phyloP scores from a whole-genome alignment of 2,113 vertebrate genomes.

The Gallinago media region DNA sequence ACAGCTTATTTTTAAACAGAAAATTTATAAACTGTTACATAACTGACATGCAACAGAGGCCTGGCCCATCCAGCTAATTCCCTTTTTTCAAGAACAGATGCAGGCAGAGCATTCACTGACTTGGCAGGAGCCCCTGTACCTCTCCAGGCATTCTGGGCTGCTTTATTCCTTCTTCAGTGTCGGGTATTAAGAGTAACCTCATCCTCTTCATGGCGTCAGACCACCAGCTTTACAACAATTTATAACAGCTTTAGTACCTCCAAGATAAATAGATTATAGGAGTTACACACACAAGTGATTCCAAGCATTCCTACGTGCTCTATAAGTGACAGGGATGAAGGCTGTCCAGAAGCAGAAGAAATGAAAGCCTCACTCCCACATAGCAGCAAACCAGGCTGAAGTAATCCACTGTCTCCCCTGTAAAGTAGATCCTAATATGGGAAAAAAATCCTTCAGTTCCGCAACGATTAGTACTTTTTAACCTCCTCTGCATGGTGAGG shows the following conservation, averaged over 20 bases:
- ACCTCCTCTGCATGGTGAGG: not conserved
- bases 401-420: not conserved
- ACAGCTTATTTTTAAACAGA: conserved; percentile 26
- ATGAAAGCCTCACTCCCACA: not conserved
- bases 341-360: not conserved
- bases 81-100: not conserved
- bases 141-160: not conserved
- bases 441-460: not conserved
- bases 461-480: not conserved
- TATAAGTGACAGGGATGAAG: not conserved
- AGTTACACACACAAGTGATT: not conserved
- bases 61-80: not conserved
- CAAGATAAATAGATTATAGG: not conserved
- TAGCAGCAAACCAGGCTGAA: not conserved
- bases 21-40: conserved; percentile 23
- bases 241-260: not conserved
- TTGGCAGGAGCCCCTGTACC: not conserved
- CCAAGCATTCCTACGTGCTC: not conserved
- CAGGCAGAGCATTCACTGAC: not conserved
- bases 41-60: not conserved
- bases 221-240: not conserved
- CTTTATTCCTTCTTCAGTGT: not conserved
- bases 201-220: not conserved
- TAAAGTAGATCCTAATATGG: not conserved
- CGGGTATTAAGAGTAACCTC: not conserved